phyloP scores from a whole-genome alignment of 2,113 vertebrate species.

The Phrynosoma blainvillii region DNA sequence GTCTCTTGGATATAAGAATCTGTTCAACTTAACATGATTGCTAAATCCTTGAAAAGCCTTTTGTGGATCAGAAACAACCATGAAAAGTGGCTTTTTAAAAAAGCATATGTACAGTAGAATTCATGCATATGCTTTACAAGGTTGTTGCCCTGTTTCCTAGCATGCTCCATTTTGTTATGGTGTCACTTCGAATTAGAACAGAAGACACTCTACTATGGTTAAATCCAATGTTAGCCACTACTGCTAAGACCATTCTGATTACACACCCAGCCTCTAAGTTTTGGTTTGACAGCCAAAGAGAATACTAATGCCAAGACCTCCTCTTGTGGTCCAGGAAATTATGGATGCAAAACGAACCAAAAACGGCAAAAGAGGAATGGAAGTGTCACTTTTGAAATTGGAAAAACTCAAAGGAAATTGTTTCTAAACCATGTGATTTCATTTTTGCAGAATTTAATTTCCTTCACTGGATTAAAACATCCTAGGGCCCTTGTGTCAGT shows the following conservation, averaged over 20 bases:
- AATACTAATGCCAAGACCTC: constrained; percentile 35
- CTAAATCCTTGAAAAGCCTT: constrained; percentile 33
- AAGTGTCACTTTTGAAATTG: constrained; percentile 11
- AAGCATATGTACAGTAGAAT: background rate
- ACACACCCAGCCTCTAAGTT: constrained; percentile 42
- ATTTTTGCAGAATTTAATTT: background rate
- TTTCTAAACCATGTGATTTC: background rate
- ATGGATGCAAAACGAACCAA: constrained; percentile 25
- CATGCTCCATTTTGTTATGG: constrained; percentile 28
- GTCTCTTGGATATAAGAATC: constrained; percentile 21
- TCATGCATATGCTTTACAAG: constrained; percentile 37
- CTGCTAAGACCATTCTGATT: constrained; percentile 40
- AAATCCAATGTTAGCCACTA: constrained; percentile 41
- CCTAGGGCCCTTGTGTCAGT: background rate
- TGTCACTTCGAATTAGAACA: constrained; percentile 51
- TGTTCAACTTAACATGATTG: constrained; percentile 26
- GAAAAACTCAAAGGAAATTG: background rate
- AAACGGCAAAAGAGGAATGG: background rate
- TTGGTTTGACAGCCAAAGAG: constrained; percentile 46
- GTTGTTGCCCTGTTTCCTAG: constrained; percentile 15
- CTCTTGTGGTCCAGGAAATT: constrained; percentile 35
- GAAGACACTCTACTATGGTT: constrained; percentile 24
- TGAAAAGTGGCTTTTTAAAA: background rate
- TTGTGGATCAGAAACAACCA: constrained; percentile 25
- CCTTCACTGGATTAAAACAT: background rate